These are phyloP conservation scores for Meganola albula DNA, from an alignment of 2,888 invertebrate genomes.

Conservation along the genomic window DNA sequence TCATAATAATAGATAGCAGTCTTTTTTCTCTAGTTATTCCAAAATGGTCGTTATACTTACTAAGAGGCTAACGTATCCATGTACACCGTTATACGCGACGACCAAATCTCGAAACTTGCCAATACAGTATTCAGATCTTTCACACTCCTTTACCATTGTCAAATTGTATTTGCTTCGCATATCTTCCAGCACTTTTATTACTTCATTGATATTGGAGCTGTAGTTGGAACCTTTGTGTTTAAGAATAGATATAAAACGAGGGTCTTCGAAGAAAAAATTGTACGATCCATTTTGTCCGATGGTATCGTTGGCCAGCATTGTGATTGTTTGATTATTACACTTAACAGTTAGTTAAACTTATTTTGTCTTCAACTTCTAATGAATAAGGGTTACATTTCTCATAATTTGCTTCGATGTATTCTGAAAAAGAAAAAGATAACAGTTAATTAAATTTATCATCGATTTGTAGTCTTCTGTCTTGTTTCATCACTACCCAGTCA, in stretches of 20 bases:
- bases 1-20: no score
- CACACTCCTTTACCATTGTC: constrained; percentile 58
- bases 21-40: no score
- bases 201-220: constrained; percentile 49
- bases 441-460: background rate
- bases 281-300: constrained; percentile 36
- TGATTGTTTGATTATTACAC: constrained; percentile 54
- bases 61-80: constrained; percentile 89
- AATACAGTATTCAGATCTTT: constrained; percentile 73
- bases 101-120: constrained; percentile 79
- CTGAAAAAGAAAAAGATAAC: constrained; percentile 16
- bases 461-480: no score
- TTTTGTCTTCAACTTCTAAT: background rate
- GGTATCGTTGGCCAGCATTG: constrained; percentile 54
- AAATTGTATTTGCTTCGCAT: constrained; percentile 59
- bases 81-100: constrained; percentile 81
- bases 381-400: constrained; percentile 13
- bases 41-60: no score
- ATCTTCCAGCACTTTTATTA: constrained; percentile 54
- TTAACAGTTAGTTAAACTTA: constrained; percentile 25
- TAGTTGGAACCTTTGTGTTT: constrained; percentile 49
- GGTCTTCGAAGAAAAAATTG: constrained; percentile 50
- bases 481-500: no score
- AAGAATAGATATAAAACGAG: constrained; percentile 51
- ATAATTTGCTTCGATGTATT: constrained; percentile 13